phyloP scores from a whole-genome alignment of 2,888 invertebrate species.

The Polia nebulosa region DNA sequence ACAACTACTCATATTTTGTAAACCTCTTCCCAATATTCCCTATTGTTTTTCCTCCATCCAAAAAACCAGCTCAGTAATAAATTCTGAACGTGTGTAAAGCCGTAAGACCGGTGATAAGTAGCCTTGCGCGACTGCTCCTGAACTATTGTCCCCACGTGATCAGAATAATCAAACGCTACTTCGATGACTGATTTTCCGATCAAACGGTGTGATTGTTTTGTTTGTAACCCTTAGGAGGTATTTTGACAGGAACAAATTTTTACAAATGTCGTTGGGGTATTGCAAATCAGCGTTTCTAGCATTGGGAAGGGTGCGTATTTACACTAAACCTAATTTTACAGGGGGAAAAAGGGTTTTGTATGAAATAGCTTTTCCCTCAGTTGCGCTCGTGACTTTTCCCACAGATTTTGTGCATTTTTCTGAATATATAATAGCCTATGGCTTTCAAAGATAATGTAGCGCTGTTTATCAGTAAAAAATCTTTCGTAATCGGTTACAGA shows the following conservation, averaged over 20 bases:
- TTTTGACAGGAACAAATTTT: constrained; percentile 4
- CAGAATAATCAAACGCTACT: constrained; percentile 33
- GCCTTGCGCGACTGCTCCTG: constrained; percentile 37
- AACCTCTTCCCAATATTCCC: not conserved
- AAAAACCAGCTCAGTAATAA: constrained; percentile 49
- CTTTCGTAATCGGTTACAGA: too few relatives aligned
- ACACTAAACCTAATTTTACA: too few relatives aligned
- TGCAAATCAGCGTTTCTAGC: too few relatives aligned
- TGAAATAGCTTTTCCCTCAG: too few relatives aligned
- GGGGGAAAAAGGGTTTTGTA: too few relatives aligned
- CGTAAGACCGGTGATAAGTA: constrained; percentile 43
- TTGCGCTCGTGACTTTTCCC: too few relatives aligned
- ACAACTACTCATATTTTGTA: not conserved
- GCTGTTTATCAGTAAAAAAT: too few relatives aligned
- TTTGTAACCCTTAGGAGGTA: constrained; percentile 4
- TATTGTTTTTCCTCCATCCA: constrained; percentile 31
- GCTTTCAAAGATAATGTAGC: too few relatives aligned
- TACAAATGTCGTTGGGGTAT: too few relatives aligned
- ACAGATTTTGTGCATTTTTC: too few relatives aligned
- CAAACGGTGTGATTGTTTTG: constrained; percentile 34
- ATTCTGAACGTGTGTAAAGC: constrained; percentile 54
- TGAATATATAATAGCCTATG: too few relatives aligned
- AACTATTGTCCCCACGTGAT: constrained; percentile 50
- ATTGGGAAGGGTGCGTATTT: too few relatives aligned
- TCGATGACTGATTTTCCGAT: constrained; percentile 43